phyloP scores from a whole-genome alignment of 2,113 vertebrate species.

The Pavo muticus region DNA sequence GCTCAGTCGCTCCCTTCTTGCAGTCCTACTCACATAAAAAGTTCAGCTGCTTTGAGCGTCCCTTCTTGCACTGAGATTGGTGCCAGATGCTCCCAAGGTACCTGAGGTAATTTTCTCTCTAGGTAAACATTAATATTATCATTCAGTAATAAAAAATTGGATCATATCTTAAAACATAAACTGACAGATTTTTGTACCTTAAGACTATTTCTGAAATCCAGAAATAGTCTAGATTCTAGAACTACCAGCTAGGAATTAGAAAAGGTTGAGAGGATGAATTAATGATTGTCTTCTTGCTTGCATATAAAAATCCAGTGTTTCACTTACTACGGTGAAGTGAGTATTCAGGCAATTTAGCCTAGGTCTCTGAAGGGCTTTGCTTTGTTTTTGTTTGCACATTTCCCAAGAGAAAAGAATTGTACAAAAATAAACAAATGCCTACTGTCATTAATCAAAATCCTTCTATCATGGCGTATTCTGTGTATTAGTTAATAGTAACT shows the following conservation, averaged over 20 bases:
- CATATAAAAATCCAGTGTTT: not conserved
- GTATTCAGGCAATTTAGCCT: not conserved
- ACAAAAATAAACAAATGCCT: not conserved
- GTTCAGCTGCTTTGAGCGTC: not conserved
- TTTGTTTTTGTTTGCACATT: not conserved
- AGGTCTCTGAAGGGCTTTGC: not conserved
- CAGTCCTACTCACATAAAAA: not conserved
- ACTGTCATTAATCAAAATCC: not conserved
- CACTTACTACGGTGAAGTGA: not conserved
- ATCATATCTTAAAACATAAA: not conserved
- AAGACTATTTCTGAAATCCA: not conserved
- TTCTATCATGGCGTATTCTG: rapidly evolving
- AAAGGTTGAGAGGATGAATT: not conserved
- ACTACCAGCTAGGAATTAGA: not conserved
- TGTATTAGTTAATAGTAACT: not conserved
- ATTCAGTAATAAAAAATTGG: not conserved
- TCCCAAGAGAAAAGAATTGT: not conserved
- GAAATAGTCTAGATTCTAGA: not conserved
- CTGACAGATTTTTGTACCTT: not conserved
- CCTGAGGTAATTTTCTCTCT: not conserved
- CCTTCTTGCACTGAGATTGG: not conserved
- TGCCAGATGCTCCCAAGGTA: not conserved
- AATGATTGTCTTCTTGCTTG: not conserved
- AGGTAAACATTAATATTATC: not conserved
- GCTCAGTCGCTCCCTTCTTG: not conserved